Percentiles rank a stretch among this genome's conserved stretches.
phyloP scores from a whole-genome alignment of 2,888 invertebrate species.

The Neoitamus cyanurus region DNA sequence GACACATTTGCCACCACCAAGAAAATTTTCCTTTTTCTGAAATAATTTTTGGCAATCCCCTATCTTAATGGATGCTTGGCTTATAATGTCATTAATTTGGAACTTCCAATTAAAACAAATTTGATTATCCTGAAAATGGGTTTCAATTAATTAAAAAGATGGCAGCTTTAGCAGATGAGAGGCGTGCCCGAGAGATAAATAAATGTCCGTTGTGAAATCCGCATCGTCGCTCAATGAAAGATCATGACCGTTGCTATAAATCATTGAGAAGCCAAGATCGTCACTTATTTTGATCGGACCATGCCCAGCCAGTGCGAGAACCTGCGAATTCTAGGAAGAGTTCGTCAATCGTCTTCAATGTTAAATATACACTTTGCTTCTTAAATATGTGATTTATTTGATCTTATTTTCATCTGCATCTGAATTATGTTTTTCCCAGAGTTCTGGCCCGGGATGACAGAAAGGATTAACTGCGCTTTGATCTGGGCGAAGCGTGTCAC shows the following conservation, averaged over 20 bases:
- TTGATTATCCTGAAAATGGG: not conserved
- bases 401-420: conserved; percentile 8
- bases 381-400: conserved; percentile 6
- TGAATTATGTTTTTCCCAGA: conserved; percentile 19
- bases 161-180: not conserved
- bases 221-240: not conserved
- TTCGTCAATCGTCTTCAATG: conserved; percentile 15
- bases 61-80: not conserved
- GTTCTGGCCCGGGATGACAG: not conserved
- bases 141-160: not conserved
- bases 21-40: not conserved
- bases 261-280: not conserved
- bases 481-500: conserved; percentile 13
- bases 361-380: not conserved
- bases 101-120: not conserved
- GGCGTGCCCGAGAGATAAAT: not conserved
- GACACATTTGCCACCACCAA: too few relatives aligned
- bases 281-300: not conserved
- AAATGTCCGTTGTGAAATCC: not conserved
- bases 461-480: conserved; percentile 13
- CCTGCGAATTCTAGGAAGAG: conserved; percentile 28
- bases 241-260: not conserved
- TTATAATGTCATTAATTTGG: not conserved
- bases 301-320: not conserved
- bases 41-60: not conserved